A percentile compares a stretch with the other conserved stretches of the same genome.
Evolutionary conservation across 1,140 invertebrate species (phyloP).

Genomic region (Phenacoccus solenopsis): DNA sequence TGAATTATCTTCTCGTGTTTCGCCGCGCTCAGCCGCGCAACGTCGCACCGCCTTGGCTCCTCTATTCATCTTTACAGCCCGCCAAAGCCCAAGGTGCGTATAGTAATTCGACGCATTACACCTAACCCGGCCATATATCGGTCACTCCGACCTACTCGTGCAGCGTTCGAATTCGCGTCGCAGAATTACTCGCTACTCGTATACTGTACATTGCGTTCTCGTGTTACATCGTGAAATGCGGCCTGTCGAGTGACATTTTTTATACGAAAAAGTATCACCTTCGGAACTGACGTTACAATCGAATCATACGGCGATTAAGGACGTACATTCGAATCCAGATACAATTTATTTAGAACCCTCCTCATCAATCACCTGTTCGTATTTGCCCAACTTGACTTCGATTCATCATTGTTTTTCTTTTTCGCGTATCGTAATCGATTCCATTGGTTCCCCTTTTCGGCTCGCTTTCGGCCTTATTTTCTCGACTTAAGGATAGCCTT

Average conservation of each 20-base stretch:
- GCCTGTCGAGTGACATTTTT: too few relatives aligned
- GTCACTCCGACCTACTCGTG: too few relatives aligned
- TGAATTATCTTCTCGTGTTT: not conserved
- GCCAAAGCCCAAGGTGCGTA: too few relatives aligned
- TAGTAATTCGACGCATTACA: too few relatives aligned
- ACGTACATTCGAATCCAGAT: not conserved
- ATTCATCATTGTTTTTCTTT: slow-evolving; percentile 3
- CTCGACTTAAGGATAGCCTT: too few relatives aligned
- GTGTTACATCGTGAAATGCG: too few relatives aligned
- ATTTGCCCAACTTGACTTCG: not conserved
- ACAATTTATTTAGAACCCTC: not conserved
- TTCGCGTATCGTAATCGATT: not conserved
- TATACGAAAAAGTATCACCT: not conserved
- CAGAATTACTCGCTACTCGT: too few relatives aligned
- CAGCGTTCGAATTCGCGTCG: too few relatives aligned
- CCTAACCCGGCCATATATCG: too few relatives aligned
- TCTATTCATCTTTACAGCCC: not conserved
- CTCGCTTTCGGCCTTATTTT: not conserved
- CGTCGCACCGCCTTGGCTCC: not conserved
- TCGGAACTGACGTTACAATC: not conserved
- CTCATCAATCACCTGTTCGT: not conserved
- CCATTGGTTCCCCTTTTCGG: not conserved
- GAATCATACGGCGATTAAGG: not conserved
- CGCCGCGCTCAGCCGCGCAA: too few relatives aligned
- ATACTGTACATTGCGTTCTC: too few relatives aligned